Conservation (phyloP, 2,888 invertebrate genomes). For the Orthosia cruda region DNA sequence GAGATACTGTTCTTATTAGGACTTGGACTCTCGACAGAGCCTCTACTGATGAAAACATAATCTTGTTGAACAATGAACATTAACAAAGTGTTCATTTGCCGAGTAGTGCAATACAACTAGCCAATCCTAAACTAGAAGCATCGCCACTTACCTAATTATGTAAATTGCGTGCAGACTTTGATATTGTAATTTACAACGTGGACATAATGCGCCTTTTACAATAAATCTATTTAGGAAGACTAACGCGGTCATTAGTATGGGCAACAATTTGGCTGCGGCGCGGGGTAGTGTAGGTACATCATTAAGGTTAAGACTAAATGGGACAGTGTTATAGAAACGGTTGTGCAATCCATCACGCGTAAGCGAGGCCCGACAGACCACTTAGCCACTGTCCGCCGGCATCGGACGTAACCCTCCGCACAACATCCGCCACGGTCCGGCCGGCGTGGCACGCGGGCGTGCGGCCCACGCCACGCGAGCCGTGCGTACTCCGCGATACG, state of each 20-base stretch:
- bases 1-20: constrained; percentile 45
- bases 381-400: constrained; percentile 86
- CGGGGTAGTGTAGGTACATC: constrained; percentile 70
- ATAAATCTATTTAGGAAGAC: constrained; percentile 68
- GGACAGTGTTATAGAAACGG: constrained; percentile 79
- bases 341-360: constrained; percentile 86
- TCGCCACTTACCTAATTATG: constrained; percentile 27
- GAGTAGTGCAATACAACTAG: constrained; percentile 6
- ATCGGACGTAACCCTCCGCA: constrained; percentile 78
- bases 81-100: constrained; percentile 14
- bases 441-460: background rate
- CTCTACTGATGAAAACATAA: constrained; percentile 31
- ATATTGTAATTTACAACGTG: constrained; percentile 47
- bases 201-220: constrained; percentile 55
- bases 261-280: constrained; percentile 71
- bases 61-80: constrained; percentile 25
- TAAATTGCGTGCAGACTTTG: constrained; percentile 35
- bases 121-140: constrained; percentile 25
- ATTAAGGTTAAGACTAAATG: constrained; percentile 80
- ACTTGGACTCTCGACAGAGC: constrained; percentile 7
- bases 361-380: constrained; percentile 86
- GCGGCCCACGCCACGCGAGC: constrained; percentile 62
- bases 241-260: constrained; percentile 74
- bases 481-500: constrained; percentile 55
- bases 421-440: constrained; percentile 73